phyloP scores from a whole-genome alignment of 2,888 invertebrate genomes.

The Thymelicus lineola region DNA sequence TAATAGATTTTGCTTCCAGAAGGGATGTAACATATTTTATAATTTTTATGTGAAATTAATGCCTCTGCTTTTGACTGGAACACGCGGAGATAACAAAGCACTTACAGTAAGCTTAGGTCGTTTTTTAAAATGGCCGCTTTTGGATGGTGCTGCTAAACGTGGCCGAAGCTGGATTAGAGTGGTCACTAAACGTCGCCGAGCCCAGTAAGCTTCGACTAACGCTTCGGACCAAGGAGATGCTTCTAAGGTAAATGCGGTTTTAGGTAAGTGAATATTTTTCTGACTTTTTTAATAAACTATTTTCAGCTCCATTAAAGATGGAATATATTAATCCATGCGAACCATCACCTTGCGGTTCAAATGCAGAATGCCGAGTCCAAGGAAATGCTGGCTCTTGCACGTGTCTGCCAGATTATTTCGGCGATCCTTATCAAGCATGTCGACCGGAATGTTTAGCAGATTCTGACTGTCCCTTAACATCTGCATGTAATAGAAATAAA shows the following conservation, averaged over 20 bases:
- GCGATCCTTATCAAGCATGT: constrained; percentile 91
- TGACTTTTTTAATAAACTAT: constrained; percentile 63
- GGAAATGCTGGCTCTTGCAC: constrained; percentile 90
- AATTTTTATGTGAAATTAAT: constrained; percentile 80
- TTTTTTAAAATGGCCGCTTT: constrained; percentile 76
- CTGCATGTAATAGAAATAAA: constrained; percentile 87
- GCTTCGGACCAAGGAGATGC: constrained; percentile 82
- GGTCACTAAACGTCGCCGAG: constrained; percentile 79
- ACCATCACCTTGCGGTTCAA: constrained; percentile 88
- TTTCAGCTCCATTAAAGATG: constrained; percentile 77
- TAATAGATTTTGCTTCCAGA: constrained; percentile 73
- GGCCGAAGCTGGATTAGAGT: constrained; percentile 72
- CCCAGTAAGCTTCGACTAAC: constrained; percentile 83
- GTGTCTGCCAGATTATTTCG: constrained; percentile 89
- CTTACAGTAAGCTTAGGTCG: constrained; percentile 85
- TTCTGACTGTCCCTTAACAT: constrained; percentile 87
- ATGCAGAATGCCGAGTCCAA: constrained; percentile 90
- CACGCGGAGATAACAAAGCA: constrained; percentile 85
- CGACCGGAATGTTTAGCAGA: constrained; percentile 88
- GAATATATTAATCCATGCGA: constrained; percentile 85
- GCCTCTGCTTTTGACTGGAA: constrained; percentile 82
- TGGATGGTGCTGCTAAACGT: constrained; percentile 77
- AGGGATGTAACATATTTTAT: constrained; percentile 74
- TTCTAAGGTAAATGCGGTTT: constrained; percentile 68
- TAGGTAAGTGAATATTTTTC: constrained; percentile 57